Base-by-base conservation (phyloP, 2,113 vertebrate genomes). In the Holacanthus passer region DNA sequence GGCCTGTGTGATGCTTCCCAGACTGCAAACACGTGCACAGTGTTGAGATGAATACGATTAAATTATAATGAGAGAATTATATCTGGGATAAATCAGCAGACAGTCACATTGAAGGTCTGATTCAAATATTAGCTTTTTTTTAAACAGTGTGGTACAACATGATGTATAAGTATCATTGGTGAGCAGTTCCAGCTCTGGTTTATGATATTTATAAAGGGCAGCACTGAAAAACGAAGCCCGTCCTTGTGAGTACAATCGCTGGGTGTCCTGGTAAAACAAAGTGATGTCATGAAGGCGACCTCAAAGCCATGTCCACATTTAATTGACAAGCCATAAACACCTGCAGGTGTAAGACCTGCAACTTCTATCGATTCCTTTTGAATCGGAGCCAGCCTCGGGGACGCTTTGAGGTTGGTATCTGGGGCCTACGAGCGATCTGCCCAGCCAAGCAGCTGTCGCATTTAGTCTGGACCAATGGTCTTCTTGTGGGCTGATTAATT, bases 401-500 rank as follows among this genome's bases (percentile, higher is more conserved):
- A 81, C 75, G 76, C 77, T 87, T 81, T 86, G 88, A 88, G 81
- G 77, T 58, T 64, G 76, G 27, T 85, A 75, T 84, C 67, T 48
- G 64, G 53, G 45, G 52, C 77, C 75, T 48, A 27, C 16, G 50
- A 74, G 78, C 45, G 60, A 87, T 83, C 62, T 66, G 66, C 22
- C 52, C 29, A 41, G 81, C 77, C 82, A 85, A 87, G 82, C 73
- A 83, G 67, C 71, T 88, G 90, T 88, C 90, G 75, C 86, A 76
- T 84, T 82, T n/a, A 41, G 12, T 87, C 60, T 67, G 58, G 77
- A 74, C 14, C 20, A 89, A 79, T 56, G 35, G 69, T 50, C 82
- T 85, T 87, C 80, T 86, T 67, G 60, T 70, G 50, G 63, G 67
- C 87, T 92, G 91, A 94, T 92, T 92, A 91, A 94, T 93, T 91